Percentiles rank a stretch among this genome's conserved stretches.
phyloP scores from a whole-genome alignment of 1,140 invertebrate genomes.

The Euwallacea similis region DNA sequence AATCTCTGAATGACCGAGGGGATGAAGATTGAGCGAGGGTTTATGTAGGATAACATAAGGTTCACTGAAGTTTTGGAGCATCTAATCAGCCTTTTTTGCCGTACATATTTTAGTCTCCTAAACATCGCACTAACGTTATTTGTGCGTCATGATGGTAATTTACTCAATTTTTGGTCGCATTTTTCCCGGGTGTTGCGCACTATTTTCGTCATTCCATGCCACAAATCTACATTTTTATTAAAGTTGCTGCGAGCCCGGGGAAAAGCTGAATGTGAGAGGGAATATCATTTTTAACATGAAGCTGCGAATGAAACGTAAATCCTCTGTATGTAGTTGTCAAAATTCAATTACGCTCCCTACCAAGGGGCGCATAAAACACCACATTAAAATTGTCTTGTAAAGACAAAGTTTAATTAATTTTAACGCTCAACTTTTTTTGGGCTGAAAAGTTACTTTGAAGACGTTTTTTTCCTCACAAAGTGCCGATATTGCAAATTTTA shows the following conservation, averaged over 20 bases:
- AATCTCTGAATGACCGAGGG: neutral
- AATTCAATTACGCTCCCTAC: neutral
- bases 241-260: neutral
- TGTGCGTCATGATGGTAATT: neutral
- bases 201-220: constrained; percentile 1
- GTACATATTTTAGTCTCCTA: neutral
- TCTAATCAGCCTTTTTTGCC: neutral
- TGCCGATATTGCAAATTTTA: constrained; percentile 21
- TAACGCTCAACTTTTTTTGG: too few relatives aligned
- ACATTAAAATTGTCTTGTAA: too few relatives aligned
- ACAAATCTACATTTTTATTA: constrained; percentile 16
- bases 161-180: neutral
- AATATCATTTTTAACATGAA: constrained; percentile 8
- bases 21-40: too few relatives aligned
- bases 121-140: neutral
- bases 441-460: neutral
- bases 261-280: constrained; percentile 5
- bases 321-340: neutral
- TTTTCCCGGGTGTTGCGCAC: neutral
- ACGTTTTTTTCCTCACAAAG: constrained; percentile 11
- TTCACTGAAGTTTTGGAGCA: neutral
- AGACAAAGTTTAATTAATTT: too few relatives aligned
- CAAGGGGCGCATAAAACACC: too few relatives aligned
- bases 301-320: constrained; percentile 9
- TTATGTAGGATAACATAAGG: neutral